Evolutionary conservation across 2,797 vertebrate species (phyloP).

Genomic region (Galagoides demidoff): DNA sequence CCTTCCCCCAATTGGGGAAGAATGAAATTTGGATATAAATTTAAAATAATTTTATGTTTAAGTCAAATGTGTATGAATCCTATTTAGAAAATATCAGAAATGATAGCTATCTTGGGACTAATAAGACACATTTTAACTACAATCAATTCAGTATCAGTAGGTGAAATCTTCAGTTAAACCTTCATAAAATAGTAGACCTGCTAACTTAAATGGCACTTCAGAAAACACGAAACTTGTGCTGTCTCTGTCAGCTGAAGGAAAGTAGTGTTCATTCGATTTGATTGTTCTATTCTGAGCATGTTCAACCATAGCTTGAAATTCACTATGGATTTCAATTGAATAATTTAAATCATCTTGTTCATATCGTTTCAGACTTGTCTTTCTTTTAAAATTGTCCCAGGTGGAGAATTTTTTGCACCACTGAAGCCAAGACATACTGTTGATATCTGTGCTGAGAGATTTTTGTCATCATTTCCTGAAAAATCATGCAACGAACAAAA

Average conservation of each 20-base stretch:
- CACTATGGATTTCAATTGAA: background rate
- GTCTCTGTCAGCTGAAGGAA: constrained; percentile 45
- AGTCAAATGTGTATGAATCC: constrained; percentile 53
- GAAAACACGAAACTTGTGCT: constrained; percentile 43
- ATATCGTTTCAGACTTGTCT: background rate
- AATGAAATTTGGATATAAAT: background rate
- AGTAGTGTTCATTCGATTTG: constrained; percentile 16
- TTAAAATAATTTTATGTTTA: constrained; percentile 45
- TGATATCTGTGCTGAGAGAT: constrained; percentile 1
- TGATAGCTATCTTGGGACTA: background rate
- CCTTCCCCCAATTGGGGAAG: background rate
- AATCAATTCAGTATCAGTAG: background rate
- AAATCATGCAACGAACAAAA: constrained; percentile 58
- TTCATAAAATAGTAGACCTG: constrained; percentile 31
- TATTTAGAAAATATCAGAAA: constrained; percentile 43
- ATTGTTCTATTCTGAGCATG: constrained; percentile 53
- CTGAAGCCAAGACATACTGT: constrained; percentile 36
- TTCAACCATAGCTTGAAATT: constrained; percentile 50
- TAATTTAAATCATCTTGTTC: constrained; percentile 54
- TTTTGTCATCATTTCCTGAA: constrained; percentile 65
- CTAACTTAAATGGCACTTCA: background rate
- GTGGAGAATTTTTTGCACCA: background rate
- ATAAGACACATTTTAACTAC: background rate
- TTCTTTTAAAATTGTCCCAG: constrained; percentile 30
- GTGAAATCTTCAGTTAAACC: constrained; percentile 22